phyloP scores from a whole-genome alignment of 2,113 vertebrate species.

The Lutjanus erythropterus region DNA sequence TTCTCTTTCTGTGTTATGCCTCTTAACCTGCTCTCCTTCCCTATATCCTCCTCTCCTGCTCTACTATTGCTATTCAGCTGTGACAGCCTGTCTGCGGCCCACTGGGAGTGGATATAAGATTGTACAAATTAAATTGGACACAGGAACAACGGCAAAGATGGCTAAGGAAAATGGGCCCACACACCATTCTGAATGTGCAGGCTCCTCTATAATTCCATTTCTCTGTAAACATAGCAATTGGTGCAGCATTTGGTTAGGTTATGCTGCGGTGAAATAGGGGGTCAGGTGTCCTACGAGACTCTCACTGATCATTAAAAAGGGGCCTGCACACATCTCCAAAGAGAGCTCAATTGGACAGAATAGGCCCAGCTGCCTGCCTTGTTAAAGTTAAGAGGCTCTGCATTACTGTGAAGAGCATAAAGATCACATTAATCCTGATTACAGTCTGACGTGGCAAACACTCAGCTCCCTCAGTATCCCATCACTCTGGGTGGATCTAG shows the following conservation, averaged over 20 bases:
- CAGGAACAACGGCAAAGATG: conserved; percentile 49
- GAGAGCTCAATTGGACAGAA: conserved; percentile 28
- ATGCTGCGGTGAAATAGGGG: conserved; percentile 10
- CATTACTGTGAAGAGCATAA: conserved; percentile 50
- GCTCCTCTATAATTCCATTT: conserved; percentile 36
- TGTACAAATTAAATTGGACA: conserved; percentile 69
- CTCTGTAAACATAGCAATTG: conserved; percentile 22
- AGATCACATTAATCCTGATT: conserved; percentile 49
- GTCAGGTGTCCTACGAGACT: conserved; percentile 7
- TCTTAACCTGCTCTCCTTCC: conserved; percentile 50
- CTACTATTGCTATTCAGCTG: conserved; percentile 61
- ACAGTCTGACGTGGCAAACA: conserved; percentile 30
- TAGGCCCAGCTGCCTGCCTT: conserved; percentile 19
- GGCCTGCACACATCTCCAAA: conserved; percentile 19
- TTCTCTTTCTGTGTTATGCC: conserved; percentile 35
- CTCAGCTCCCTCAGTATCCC: conserved; percentile 19
- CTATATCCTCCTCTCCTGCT: conserved; percentile 20
- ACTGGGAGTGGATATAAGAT: conserved; percentile 35
- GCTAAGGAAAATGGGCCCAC: conserved; percentile 27
- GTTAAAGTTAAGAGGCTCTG: conserved; percentile 33
- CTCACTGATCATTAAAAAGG: conserved; percentile 37
- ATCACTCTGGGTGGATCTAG: background rate
- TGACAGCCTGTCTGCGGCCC: conserved; percentile 55
- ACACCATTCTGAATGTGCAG: conserved; percentile 14
- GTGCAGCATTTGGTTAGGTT: conserved; percentile 25